Conservation (phyloP, 2,888 invertebrate species). For the Liposcelis brunnea region DNA sequence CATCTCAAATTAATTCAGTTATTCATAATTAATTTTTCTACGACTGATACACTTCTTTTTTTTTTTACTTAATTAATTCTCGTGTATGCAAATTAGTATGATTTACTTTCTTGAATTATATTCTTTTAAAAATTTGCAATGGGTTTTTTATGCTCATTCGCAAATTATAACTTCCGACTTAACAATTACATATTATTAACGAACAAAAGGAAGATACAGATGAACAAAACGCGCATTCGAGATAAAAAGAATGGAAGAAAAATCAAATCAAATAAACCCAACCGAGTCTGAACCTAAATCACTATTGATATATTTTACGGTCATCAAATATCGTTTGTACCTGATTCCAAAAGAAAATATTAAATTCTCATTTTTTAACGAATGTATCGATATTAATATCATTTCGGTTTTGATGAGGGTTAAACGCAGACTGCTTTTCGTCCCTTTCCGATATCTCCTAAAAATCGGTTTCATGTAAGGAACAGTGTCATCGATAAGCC, state of each 20-base stretch:
- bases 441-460: background rate
- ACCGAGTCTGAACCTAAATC: background rate
- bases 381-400: conserved; percentile 6
- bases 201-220: background rate
- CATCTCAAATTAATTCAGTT: too few relatives aligned
- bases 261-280: background rate
- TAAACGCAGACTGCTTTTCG: background rate
- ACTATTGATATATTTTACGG: conserved; percentile 8
- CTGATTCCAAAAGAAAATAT: background rate
- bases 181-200: background rate
- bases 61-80: conserved; percentile 2
- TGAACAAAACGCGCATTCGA: background rate
- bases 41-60: too few relatives aligned
- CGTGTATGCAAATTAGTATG: background rate
- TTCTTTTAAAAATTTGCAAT: too few relatives aligned
- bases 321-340: conserved; percentile 5
- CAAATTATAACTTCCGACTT: background rate
- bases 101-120: conserved; percentile 4
- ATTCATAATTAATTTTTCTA: too few relatives aligned
- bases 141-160: background rate
- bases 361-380: conserved; percentile 8
- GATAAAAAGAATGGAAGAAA: background rate
- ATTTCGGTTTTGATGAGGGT: conserved; percentile 7
- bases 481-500: background rate
- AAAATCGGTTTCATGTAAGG: conserved; percentile 6